A percentile compares a stretch with the other conserved stretches of the same genome.
These are phyloP conservation scores for Oreochromis spilurus DNA, from an alignment of 2,113 vertebrate genomes.

Conservation along the genomic window DNA sequence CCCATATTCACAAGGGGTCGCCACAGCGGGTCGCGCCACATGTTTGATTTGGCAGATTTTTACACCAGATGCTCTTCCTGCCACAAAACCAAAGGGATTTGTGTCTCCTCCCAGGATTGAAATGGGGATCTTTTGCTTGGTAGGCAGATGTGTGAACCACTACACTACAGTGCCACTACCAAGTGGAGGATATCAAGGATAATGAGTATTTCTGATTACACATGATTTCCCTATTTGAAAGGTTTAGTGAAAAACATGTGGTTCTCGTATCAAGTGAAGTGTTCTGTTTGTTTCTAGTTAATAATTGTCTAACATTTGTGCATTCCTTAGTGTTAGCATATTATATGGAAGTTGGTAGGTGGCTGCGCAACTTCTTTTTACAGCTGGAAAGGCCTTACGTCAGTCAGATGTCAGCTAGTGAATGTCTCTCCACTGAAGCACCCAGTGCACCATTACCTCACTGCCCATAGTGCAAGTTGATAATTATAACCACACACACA, in stretches of 20 bases:
- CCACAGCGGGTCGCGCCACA: background rate
- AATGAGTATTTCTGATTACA: background rate
- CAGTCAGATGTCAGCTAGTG: constrained; percentile 56
- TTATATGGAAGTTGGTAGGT: background rate
- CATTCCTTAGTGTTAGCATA: constrained; percentile 4
- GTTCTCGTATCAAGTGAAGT: background rate
- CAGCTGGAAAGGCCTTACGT: constrained; percentile 33
- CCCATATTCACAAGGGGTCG: background rate
- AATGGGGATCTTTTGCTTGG: background rate
- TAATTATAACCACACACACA: background rate
- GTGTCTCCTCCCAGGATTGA: background rate
- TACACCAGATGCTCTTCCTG: background rate
- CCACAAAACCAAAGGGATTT: background rate
- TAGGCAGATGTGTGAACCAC: background rate
- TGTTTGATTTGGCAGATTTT: background rate
- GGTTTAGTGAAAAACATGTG: background rate
- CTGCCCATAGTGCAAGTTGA: background rate
- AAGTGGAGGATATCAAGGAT: background rate
- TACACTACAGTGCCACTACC: background rate
- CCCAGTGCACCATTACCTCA: constrained; percentile 40
- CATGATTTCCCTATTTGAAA: background rate
- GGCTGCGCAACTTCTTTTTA: constrained; percentile 42
- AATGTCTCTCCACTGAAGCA: constrained; percentile 26
- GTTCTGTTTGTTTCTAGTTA: background rate
- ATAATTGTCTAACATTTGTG: background rate